Evolutionary conservation across 2,888 invertebrate species (phyloP).

Genomic region (Diadromus collaris): DNA sequence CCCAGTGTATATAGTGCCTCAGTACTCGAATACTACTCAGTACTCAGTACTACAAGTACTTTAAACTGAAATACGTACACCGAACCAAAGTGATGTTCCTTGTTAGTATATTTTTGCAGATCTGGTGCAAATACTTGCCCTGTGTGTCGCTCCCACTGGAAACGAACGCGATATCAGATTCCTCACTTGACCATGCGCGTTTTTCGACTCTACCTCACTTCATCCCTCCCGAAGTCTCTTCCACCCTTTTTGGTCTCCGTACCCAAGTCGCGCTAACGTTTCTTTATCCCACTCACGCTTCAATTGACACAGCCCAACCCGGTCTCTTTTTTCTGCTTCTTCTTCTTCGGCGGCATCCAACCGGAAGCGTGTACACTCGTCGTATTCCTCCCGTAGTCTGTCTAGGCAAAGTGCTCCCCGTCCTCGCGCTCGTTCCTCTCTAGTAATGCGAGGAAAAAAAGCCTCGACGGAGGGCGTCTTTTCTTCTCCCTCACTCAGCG

Average conservation of each 20-base stretch:
- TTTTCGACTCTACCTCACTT: conserved; percentile 6
- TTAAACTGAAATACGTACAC: too few species aligned
- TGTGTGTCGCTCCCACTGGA: too few species aligned
- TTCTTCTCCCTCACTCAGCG: conserved; percentile 38
- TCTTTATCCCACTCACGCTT: conserved; percentile 26
- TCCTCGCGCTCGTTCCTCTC: background rate
- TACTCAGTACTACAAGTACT: too few species aligned
- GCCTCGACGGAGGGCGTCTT: background rate
- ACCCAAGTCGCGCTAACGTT: background rate
- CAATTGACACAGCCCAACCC: background rate
- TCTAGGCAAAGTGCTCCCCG: conserved; percentile 32
- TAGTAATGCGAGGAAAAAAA: conserved; percentile 24
- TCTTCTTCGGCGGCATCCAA: conserved; percentile 16
- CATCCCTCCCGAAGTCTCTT: background rate
- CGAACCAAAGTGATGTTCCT: too few species aligned
- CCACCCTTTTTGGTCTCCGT: conserved; percentile 23
- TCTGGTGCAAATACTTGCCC: too few species aligned
- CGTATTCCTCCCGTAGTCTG: conserved; percentile 33
- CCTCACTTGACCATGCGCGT: conserved; percentile 8
- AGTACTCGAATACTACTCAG: too few species aligned
- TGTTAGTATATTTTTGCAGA: too few species aligned
- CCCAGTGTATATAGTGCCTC: too few species aligned
- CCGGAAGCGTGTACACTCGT: conserved; percentile 36
- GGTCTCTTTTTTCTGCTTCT: background rate
- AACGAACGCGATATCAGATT: conserved; percentile 19